phyloP scores from a whole-genome alignment of 2,113 vertebrate species.

The Pantherophis guttatus region DNA sequence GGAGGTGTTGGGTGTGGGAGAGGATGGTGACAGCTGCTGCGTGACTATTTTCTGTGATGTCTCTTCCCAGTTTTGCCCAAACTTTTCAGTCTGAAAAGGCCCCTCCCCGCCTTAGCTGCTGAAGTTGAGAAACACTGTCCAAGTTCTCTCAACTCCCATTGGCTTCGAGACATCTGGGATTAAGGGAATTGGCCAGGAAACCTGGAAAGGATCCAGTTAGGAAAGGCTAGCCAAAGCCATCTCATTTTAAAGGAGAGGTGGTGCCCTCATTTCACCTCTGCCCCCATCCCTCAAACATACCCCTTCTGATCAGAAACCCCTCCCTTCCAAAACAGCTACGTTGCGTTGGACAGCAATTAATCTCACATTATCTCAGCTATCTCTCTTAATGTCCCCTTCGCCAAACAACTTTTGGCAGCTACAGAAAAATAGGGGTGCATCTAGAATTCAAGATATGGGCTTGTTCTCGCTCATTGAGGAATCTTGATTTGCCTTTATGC shows the following conservation, averaged over 20 bases:
- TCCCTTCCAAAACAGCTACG: not conserved
- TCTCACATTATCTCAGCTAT: conserved; percentile 21
- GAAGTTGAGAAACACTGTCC: not conserved
- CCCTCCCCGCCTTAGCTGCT: not conserved
- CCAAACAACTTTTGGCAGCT: conserved; percentile 63
- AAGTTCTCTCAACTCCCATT: not conserved
- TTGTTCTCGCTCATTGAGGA: conserved; percentile 37
- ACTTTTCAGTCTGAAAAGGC: not conserved
- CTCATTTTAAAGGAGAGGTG: not conserved
- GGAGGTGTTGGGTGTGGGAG: not conserved
- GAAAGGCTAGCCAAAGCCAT: not conserved
- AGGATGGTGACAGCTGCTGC: not conserved
- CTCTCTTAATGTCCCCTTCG: conserved; percentile 38
- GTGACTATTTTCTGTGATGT: not conserved
- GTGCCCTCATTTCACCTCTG: not conserved
- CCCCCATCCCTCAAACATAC: not conserved
- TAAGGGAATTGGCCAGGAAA: not conserved
- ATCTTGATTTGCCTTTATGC: conserved; percentile 61
- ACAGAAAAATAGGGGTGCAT: conserved; percentile 40
- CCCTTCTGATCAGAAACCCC: not conserved
- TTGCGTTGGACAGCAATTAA: not conserved
- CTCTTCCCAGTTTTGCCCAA: not conserved
- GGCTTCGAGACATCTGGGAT: not conserved
- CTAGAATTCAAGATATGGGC: conserved; percentile 40
- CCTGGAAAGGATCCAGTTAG: not conserved